Conservation (phyloP, 37 sponge, comb jelly and placozoan genomes). For the Axinella damicornis region DNA sequence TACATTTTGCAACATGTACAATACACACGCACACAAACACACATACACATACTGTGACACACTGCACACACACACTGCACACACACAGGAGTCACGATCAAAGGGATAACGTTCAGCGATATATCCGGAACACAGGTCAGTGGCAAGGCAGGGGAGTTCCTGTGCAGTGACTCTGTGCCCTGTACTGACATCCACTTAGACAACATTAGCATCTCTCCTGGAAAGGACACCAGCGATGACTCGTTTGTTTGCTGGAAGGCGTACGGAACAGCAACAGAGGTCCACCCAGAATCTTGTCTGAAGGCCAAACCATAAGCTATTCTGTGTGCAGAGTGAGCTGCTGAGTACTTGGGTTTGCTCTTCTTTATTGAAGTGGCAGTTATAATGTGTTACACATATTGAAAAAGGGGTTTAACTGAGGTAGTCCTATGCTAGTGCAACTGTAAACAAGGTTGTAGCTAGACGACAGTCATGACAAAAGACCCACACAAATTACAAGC, state of each 20-base stretch:
- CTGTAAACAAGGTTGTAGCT: no score
- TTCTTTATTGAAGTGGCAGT: no score
- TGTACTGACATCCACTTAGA: slow-evolving; percentile 3
- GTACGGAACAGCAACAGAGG: slow-evolving; percentile 5
- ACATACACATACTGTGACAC: neutral
- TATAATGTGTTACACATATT: no score
- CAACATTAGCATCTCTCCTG: neutral
- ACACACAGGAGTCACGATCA: slow-evolving; percentile 12
- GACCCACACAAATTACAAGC: no score
- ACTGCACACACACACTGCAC: neutral
- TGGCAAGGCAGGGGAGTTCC: slow-evolving; percentile 19
- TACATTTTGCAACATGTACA: no score
- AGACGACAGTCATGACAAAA: no score
- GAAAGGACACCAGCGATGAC: neutral
- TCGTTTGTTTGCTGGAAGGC: slow-evolving; percentile 14
- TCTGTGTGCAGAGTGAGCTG: no score
- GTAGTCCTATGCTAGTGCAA: no score
- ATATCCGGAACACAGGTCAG: slow-evolving; percentile 9
- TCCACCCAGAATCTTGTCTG: slow-evolving; percentile 22
- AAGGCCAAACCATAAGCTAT: neutral
- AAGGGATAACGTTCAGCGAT: neutral
- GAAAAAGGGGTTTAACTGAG: no score
- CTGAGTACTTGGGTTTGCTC: no score
- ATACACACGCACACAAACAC: no score
- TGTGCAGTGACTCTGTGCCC: slow-evolving; percentile 26